phyloP scores from a whole-genome alignment of 2,113 vertebrate genomes.

The Ictidomys tridecemlineatus region DNA sequence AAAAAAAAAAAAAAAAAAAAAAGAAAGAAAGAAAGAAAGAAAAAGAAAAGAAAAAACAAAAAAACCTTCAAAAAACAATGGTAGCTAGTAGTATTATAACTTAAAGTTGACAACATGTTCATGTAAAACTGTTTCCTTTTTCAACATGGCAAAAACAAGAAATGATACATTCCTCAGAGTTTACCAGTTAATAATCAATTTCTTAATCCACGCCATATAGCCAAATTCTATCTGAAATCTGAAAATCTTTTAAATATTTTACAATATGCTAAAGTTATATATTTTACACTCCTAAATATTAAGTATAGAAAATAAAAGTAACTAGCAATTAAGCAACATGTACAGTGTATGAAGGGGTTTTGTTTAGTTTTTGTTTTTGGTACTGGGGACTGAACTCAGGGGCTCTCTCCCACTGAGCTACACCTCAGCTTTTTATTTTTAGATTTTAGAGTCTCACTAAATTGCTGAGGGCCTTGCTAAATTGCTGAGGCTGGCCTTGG shows the following conservation, averaged over 20 bases:
- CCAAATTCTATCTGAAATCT: conserved; percentile 48
- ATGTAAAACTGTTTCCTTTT: neutral
- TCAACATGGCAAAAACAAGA: conserved; percentile 32
- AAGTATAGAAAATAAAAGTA: neutral
- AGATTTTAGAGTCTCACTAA: too few relatives aligned
- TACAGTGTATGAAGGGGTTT: neutral
- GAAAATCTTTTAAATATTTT: neutral
- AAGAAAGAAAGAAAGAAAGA: too few relatives aligned
- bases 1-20: too few relatives aligned
- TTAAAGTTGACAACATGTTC: conserved; percentile 25
- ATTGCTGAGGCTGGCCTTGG: too few relatives aligned
- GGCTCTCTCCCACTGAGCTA: too few relatives aligned
- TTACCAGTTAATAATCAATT: conserved; percentile 15
- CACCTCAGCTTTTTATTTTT: too few relatives aligned
- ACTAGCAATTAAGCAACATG: conserved; percentile 2
- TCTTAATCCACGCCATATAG: neutral
- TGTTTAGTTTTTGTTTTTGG: too few relatives aligned
- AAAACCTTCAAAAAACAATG: too few relatives aligned
- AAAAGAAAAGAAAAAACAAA: too few relatives aligned
- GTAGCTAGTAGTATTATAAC: neutral
- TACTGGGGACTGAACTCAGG: too few relatives aligned
- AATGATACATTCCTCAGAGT: conserved; percentile 20
- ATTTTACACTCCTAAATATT: conserved; percentile 26
- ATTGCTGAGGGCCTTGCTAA: too few relatives aligned
- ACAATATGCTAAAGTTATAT: neutral